Evolutionary conservation across 2,888 invertebrate species (phyloP).

Genomic region (Erannis defoliaria): DNA sequence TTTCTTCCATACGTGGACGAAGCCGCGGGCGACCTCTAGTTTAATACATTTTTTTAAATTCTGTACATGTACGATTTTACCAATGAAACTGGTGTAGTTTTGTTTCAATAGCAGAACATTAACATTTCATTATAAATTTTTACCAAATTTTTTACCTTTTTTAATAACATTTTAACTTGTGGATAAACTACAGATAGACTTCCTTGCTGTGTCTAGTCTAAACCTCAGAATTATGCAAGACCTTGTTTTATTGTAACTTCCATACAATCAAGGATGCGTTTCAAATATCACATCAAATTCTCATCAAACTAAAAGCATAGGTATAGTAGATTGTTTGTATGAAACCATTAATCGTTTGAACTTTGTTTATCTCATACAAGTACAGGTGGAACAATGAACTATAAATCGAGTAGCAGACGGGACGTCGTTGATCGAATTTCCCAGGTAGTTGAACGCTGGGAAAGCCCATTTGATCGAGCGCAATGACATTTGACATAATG

Average conservation of each 20-base stretch:
- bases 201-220: no score
- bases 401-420: constrained; percentile 16
- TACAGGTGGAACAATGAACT: constrained; percentile 19
- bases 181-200: no score
- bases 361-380: background rate
- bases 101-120: no score
- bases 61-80: no score
- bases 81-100: no score
- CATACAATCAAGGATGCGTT: background rate
- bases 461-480: constrained; percentile 51
- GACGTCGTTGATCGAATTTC: constrained; percentile 23
- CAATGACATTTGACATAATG: constrained; percentile 56
- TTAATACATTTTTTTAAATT: no score
- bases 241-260: background rate
- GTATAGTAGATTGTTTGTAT: background rate
- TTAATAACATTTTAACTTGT: no score
- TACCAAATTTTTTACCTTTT: no score
- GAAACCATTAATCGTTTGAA: background rate
- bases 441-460: constrained; percentile 41
- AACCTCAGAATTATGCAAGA: no score
- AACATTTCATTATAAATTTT: no score
- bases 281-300: constrained; percentile 1
- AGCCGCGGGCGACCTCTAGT: no score
- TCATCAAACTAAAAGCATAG: background rate
- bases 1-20: no score